Conservation (phyloP, 2,113 vertebrate species). For the Alaudala cheleensis region DNA sequence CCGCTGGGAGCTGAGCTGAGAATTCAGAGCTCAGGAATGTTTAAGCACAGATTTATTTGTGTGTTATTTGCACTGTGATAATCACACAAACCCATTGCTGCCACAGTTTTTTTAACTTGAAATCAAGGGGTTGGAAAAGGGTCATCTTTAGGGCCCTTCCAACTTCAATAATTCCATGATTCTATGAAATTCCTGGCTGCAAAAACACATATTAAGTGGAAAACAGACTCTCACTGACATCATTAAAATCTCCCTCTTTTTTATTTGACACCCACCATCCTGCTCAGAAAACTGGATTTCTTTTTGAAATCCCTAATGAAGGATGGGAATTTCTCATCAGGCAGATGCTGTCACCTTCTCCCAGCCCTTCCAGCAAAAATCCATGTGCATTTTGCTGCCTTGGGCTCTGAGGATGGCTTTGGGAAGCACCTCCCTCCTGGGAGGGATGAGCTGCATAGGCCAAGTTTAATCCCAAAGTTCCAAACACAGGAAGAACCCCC, state of each 20-base stretch:
- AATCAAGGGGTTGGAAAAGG: background rate
- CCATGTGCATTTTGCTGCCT: background rate
- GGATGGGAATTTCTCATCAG: background rate
- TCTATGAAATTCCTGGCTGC: background rate
- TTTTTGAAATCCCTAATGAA: slow-evolving; percentile 16
- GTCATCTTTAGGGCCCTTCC: background rate
- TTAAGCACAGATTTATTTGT: background rate
- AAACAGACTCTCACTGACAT: background rate
- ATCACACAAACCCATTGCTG: background rate
- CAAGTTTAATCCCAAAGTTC: slow-evolving; percentile 21
- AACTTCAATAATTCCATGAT: background rate
- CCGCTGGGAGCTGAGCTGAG: background rate
- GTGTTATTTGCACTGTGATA: rapidly evolving
- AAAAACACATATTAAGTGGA: background rate
- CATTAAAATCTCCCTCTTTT: background rate
- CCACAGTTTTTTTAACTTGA: background rate
- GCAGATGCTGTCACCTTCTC: background rate
- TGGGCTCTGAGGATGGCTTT: background rate
- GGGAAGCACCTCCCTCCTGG: background rate
- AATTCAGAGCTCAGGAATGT: background rate
- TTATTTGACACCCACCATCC: background rate
- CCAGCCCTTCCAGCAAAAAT: slow-evolving; percentile 11
- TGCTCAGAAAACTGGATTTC: background rate
- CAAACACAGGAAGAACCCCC: slow-evolving; percentile 15
- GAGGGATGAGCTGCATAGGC: background rate